Base-by-base conservation (phyloP, 2,888 invertebrate species). In the Nebria salina region DNA sequence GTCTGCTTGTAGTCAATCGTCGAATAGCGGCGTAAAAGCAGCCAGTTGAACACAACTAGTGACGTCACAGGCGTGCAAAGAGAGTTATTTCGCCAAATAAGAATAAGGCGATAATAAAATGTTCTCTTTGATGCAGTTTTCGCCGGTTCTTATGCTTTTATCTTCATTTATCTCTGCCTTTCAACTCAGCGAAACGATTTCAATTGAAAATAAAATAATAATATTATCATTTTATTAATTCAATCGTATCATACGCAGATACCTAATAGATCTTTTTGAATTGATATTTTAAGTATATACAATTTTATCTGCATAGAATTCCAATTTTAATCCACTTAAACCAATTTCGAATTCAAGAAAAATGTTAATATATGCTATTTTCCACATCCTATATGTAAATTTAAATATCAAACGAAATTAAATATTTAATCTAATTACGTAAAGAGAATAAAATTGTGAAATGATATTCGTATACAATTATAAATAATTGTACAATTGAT, bases 31-130 rank as follows among this genome's bases (percentile, higher is more conserved):
- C 54, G 54, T 8, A 54, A 13, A 54, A 54, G 54, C 13, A 11
- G 54, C 54, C 54, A 34, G 54, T 54, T 54, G 54, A 11, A 11
- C 54, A 54, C 34, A 5, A 34, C 34, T 54, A 13, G 54, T 54
- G 54, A 54, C 13, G 54, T 54, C 54, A 54, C 54, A 54, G 54
- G 8, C 54, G 54, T 13, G 8, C 54, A 54, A 54, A 54, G 54
- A 54, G 54, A 54, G 54, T 54, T 54, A 54, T 54, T 54, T 54
- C 54, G 54, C 3, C 54, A 54, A 54, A 54, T 54, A 54, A 13
- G 54, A 54, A 54, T 54, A 54, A 54, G 54, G 54, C 54, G 54
- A 54, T 54, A 54, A 54, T 54, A 54, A 54, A 54, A 54, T 54
- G 54, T 54, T 54, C 54, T 8, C 13, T 54, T 54, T 54, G 54